phyloP scores from a whole-genome alignment of 2,888 invertebrate genomes.

The Agriopis leucophaearia region DNA sequence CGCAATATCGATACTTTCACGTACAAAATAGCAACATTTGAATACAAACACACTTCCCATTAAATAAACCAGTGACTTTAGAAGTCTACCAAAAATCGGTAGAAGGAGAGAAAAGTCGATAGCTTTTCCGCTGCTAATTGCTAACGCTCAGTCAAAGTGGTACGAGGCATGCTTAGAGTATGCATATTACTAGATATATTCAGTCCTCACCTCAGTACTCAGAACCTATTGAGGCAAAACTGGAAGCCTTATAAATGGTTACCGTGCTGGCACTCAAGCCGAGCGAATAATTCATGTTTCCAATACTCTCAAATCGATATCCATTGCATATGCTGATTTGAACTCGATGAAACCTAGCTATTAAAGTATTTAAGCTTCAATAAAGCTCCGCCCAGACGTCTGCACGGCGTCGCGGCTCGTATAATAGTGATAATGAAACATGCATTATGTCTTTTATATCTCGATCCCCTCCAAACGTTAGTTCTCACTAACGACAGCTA shows the following conservation, averaged over 20 bases:
- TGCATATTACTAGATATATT: not conserved
- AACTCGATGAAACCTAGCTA: conserved; percentile 63
- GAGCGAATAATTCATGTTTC: conserved; percentile 43
- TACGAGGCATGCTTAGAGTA: not conserved
- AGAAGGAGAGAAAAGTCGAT: not conserved
- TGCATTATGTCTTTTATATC: conserved; percentile 65
- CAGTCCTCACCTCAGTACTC: not conserved
- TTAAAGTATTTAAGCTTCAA: conserved; percentile 32
- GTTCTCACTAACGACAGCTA: conserved; percentile 54
- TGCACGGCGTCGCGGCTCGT: conserved; percentile 57
- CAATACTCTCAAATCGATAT: conserved; percentile 62
- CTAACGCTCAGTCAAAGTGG: not conserved
- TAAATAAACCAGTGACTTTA: too few relatives aligned
- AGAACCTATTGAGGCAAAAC: not conserved
- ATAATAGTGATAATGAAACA: conserved; percentile 76
- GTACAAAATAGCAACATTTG: too few relatives aligned
- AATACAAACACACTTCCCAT: too few relatives aligned
- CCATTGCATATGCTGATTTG: conserved; percentile 76
- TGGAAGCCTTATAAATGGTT: conserved; percentile 16
- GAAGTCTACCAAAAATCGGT: too few relatives aligned
- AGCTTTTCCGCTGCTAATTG: not conserved
- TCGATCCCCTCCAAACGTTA: conserved; percentile 38
- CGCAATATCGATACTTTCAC: too few relatives aligned
- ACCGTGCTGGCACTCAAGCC: conserved; percentile 29
- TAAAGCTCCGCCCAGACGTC: conserved; percentile 68